Conservation (phyloP, 2,888 invertebrate genomes). For the Quadriops clusia region DNA sequence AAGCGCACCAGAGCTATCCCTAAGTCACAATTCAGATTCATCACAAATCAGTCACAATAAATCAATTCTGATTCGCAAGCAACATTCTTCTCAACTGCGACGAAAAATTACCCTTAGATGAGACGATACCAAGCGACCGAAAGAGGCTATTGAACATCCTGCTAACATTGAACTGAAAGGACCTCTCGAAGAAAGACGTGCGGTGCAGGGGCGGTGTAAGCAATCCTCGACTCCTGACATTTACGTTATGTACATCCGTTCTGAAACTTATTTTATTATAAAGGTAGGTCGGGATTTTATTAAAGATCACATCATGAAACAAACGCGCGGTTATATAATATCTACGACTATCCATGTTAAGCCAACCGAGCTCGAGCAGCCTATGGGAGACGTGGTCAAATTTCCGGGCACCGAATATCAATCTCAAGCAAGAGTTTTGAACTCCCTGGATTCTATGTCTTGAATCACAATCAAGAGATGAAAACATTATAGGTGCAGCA, state of each 20-base stretch:
- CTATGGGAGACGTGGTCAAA: background rate
- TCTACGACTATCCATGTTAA: conserved; percentile 1
- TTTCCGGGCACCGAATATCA: conserved; percentile 1
- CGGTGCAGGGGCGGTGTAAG: background rate
- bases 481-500: too few species aligned
- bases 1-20: too few species aligned
- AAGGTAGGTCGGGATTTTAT: background rate
- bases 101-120: too few species aligned
- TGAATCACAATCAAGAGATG: too few species aligned
- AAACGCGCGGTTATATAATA: background rate
- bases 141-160: background rate
- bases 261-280: background rate
- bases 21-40: too few species aligned
- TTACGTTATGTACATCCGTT: background rate
- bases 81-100: too few species aligned
- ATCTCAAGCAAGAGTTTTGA: conserved; percentile 1
- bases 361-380: conserved; percentile 1
- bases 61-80: too few species aligned
- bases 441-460: conserved; percentile 1
- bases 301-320: background rate
- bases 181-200: background rate
- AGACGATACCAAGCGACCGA: conserved; percentile 1
- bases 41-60: too few species aligned
- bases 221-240: background rate
- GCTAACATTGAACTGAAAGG: background rate